These are phyloP conservation scores for Silurus lanzhouensis DNA, from an alignment of 2,797 vertebrate genomes.

Conservation along the genomic window DNA sequence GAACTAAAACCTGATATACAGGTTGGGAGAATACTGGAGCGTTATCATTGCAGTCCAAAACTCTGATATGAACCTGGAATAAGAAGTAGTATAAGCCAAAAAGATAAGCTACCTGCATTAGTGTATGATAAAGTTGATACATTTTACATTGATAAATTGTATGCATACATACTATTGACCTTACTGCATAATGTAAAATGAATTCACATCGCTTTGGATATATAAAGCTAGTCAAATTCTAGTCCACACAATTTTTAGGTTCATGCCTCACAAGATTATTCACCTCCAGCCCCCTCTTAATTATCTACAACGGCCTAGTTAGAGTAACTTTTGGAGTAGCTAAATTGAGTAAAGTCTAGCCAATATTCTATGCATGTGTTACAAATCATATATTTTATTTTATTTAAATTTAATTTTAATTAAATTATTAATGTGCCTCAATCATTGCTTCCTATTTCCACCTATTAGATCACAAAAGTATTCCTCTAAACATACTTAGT, in stretches of 20 bases:
- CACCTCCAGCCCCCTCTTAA: background rate
- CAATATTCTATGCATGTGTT: background rate
- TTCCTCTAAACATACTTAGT: background rate
- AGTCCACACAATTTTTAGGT: background rate
- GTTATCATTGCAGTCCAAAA: conserved; percentile 95
- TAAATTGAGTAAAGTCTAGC: background rate
- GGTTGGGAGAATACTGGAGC: conserved; percentile 88
- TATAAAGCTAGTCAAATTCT: background rate
- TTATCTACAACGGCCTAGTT: background rate
- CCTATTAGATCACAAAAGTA: background rate
- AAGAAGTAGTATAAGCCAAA: background rate
- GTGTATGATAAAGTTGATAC: background rate
- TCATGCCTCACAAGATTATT: background rate
- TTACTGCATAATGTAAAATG: background rate
- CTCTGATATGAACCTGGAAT: conserved; percentile 86
- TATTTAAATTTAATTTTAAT: background rate
- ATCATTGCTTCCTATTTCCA: background rate
- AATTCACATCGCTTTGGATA: background rate
- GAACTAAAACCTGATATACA: conserved; percentile 85
- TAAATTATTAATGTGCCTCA: background rate
- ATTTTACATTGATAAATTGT: background rate
- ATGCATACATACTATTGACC: background rate
- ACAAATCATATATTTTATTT: background rate
- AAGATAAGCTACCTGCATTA: background rate
- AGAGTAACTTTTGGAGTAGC: background rate